Base-by-base conservation (phyloP, 2,888 invertebrate species). In the Epistrophe eligans region DNA sequence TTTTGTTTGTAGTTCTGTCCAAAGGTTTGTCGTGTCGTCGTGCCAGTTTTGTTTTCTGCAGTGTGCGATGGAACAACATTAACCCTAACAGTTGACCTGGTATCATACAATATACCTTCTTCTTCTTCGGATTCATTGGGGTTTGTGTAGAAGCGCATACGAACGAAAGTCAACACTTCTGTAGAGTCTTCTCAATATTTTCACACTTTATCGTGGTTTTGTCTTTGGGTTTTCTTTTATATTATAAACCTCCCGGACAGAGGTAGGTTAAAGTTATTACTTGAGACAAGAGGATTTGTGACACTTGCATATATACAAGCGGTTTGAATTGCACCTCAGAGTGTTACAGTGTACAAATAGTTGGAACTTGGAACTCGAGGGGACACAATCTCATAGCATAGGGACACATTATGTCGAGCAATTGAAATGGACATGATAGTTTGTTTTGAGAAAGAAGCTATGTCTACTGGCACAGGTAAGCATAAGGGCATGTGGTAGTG, bases 211-310 rank as follows among this genome's bases (percentile, higher is more conserved):
- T 83, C 66, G 87, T 76, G 64, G 74, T 45, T 82, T 79, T 87
- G 72, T 60, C 45, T 32, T 19, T 38, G 58, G 48, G 5, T 60
- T 58, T 40, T 40, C 6, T 32, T 64, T 19, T 77, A n/a, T 24
- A 24, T 3, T 24, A 24, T 15, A 15, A 70, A 28, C 15, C 40
- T 35, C 19, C 24, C 58, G 24, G 55, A 28, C 55, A 19, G 40
- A 9, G 62, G 67, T 81, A 77, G 79, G 87, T 79, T 87, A 83
- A 87, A 87, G 87, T 87, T 87, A 87, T 87, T 87, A 87, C 87
- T 73, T 72, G 76, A 79, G 72, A 55, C 87, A 76, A 64, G 82
- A 58, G 76, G 57, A 87, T 83, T 83, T 87, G 87, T 87, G 87
- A 87, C 87, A 87, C 74, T 85, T 66, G 87, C 72, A 77, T 70